Percentiles rank a stretch among this genome's conserved stretches.
These are phyloP conservation scores for Catharus fuscescens DNA, from an alignment of 2,113 vertebrate genomes.

Conservation along the genomic window DNA sequence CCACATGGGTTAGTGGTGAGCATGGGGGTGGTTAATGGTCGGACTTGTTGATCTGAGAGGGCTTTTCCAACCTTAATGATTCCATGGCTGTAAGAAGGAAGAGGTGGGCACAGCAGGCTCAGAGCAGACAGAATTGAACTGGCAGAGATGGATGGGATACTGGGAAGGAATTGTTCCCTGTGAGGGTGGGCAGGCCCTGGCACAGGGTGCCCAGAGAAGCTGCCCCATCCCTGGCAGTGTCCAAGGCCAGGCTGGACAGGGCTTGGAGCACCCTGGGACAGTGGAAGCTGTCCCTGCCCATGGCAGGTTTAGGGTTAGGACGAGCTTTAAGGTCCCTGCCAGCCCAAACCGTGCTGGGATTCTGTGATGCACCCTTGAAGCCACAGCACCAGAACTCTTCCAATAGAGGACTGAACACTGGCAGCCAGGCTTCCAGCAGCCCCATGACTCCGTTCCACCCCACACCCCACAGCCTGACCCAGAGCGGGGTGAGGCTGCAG, in stretches of 20 bases:
- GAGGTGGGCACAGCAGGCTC: not conserved
- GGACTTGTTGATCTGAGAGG: not conserved
- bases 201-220: not conserved
- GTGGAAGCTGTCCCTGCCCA: not conserved
- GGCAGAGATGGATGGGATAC: rapidly evolving
- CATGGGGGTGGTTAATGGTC: not conserved
- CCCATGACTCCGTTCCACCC: not conserved
- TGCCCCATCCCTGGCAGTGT: not conserved
- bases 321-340: not conserved
- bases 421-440: not conserved
- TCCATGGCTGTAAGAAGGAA: not conserved
- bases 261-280: rapidly evolving
- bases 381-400: not conserved
- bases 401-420: rapidly evolving
- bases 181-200: rapidly evolving
- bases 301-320: not conserved
- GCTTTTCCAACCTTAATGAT: not conserved
- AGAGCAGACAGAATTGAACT: rapidly evolving
- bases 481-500: not conserved
- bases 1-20: not conserved
- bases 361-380: not conserved
- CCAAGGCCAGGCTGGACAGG: rapidly evolving
- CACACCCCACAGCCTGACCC: not conserved
- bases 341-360: rapidly evolving
- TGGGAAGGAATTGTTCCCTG: not conserved